Conservation (phyloP, 2,113 vertebrate species). For the Calypte anna region DNA sequence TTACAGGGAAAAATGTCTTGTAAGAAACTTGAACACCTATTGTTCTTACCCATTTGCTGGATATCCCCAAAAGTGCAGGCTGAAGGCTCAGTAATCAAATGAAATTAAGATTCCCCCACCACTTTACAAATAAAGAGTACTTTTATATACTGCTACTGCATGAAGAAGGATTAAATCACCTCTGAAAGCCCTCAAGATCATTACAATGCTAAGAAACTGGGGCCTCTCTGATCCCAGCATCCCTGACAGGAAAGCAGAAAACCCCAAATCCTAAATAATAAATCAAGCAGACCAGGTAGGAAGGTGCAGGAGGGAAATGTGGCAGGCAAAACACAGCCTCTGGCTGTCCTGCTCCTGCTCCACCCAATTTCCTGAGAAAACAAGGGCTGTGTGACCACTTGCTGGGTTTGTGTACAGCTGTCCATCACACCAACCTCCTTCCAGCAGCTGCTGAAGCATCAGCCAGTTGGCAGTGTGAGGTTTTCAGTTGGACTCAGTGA, state of each 20-base stretch:
- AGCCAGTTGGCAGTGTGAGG: neutral
- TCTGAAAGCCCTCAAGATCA: constrained; percentile 1
- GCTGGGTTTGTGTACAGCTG: accelerated
- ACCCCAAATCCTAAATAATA: neutral
- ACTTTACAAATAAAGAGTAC: neutral
- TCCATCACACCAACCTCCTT: neutral
- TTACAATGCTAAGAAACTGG: neutral
- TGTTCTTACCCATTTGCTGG: neutral
- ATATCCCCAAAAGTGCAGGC: neutral
- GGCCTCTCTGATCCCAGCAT: neutral
- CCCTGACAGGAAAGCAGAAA: neutral
- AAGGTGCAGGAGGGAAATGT: accelerated
- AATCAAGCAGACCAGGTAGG: neutral
- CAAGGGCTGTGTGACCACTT: neutral
- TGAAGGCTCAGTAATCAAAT: neutral
- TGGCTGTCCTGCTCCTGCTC: neutral
- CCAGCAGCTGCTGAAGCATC: neutral
- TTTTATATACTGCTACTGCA: neutral
- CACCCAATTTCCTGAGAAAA: neutral
- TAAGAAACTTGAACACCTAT: constrained; percentile 3
- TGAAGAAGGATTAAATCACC: neutral
- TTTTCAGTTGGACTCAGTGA: neutral
- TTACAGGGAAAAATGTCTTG: constrained; percentile 21
- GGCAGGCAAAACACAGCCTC: neutral
- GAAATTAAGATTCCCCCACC: neutral